Evolutionary conservation across 2,113 vertebrate genomes (phyloP).

Genomic region (Tachysurus vachellii): DNA sequence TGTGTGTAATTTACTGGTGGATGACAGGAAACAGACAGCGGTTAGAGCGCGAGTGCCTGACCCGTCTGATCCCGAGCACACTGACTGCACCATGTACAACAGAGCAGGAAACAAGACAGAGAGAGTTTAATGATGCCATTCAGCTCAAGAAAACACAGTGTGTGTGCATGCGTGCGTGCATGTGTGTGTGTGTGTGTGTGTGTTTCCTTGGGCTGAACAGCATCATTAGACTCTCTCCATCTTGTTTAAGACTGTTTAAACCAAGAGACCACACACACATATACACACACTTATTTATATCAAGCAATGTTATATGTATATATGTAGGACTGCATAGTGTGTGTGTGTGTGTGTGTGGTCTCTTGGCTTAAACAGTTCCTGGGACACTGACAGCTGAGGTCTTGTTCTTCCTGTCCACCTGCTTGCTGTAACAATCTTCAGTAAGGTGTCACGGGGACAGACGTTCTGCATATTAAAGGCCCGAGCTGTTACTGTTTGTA

Average conservation of each 20-base stretch:
- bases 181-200: too few species aligned
- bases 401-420: constrained; percentile 72
- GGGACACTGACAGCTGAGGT: constrained; percentile 61
- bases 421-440: constrained; percentile 55
- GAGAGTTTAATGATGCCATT: constrained; percentile 66
- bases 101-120: constrained; percentile 13
- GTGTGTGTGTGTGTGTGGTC: constrained; percentile 9
- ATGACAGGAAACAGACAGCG: constrained; percentile 24
- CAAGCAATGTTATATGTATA: constrained; percentile 21
- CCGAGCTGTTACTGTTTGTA: not conserved
- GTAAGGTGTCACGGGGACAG: not conserved
- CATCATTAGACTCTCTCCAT: too few species aligned
- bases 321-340: constrained; percentile 51
- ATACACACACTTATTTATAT: constrained; percentile 21
- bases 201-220: too few species aligned
- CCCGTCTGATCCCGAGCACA: constrained; percentile 13
- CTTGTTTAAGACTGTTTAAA: too few species aligned
- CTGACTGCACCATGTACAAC: constrained; percentile 1
- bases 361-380: constrained; percentile 62
- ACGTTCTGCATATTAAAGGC: not conserved
- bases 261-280: not conserved
- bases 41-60: not conserved
- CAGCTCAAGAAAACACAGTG: constrained; percentile 14
- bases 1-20: constrained; percentile 21
- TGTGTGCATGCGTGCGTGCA: too few species aligned